Evolutionary conservation across 2,888 invertebrate genomes (phyloP).

Genomic region (Unio delphinus): DNA sequence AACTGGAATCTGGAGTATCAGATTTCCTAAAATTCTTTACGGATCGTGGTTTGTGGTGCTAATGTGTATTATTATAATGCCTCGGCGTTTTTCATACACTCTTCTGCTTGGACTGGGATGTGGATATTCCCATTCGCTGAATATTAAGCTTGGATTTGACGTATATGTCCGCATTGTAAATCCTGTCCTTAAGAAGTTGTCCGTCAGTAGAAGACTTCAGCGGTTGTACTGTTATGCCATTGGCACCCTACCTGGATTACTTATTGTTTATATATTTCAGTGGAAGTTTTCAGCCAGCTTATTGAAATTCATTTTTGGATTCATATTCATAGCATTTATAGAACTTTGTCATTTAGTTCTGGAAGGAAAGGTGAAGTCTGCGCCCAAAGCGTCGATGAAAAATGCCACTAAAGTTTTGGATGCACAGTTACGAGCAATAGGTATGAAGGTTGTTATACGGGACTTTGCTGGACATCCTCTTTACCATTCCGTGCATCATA

Average conservation of each 20-base stretch:
- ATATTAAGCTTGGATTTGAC: conserved; percentile 31
- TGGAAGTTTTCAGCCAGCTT: conserved; percentile 18
- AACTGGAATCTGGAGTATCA: conserved; percentile 21
- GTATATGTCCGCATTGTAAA: conserved; percentile 27
- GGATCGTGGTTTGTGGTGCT: conserved; percentile 5
- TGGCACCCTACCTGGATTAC: conserved; percentile 32
- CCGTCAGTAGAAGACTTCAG: conserved; percentile 10
- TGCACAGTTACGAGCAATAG: conserved; percentile 13
- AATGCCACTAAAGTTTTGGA: conserved; percentile 24
- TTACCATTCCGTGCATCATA: conserved; percentile 42
- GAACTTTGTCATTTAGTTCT: conserved; percentile 19
- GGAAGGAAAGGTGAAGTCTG: conserved; percentile 24
- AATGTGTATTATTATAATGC: conserved; percentile 12
- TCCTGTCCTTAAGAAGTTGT: conserved; percentile 16
- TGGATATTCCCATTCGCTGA: conserved; percentile 30
- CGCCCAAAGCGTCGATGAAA: conserved; percentile 21
- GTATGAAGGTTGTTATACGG: conserved; percentile 34
- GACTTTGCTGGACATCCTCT: conserved; percentile 46
- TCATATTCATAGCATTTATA: conserved; percentile 13
- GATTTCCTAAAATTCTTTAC: conserved; percentile 10
- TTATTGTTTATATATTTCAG: conserved; percentile 16
- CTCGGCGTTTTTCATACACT: conserved; percentile 13
- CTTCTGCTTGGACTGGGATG: conserved; percentile 21
- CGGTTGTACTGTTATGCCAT: conserved; percentile 24
- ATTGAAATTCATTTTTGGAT: conserved; percentile 11